Base-by-base conservation (phyloP, 2,888 invertebrate species). In the Aleiodes leptofemur region DNA sequence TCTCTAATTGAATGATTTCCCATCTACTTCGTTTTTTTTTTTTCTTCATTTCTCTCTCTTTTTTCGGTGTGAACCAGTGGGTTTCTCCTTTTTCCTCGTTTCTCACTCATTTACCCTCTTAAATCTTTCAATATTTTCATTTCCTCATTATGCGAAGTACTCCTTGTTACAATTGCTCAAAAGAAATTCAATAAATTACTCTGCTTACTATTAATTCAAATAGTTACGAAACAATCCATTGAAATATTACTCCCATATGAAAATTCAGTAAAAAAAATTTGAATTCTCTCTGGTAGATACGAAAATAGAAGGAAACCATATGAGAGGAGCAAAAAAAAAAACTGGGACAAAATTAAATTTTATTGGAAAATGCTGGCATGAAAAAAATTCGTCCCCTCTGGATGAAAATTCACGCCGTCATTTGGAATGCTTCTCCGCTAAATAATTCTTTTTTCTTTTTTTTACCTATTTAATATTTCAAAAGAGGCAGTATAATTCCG, bases 1-100 rank as follows among this genome's bases (percentile, higher is more conserved):
- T 75, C 80, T 84, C 83, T 85, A 85, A 85, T 85, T 85, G 85
- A 85, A 85, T 83, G 83, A 81, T 85, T 83, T 80, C 76, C 81
- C 81, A 80, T 79, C 75, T 76, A 53, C 70, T 48, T 70, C 64
- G 50, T 48, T 68, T 61, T 59, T 57, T 48, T 68, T 61, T 59
- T 57, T 9, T 11, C 8, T 9, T 8, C 4, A 11, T 43, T 5
- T 43, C 7, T 43, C 43, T 43, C 7, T 55, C 56, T 9, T 3
- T 66, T 55, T 61, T 43, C 11, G 7, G 43, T 43, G 43, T 43
- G 43, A 43, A 43, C 43, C 9, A 38, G 38, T 8, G 43, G 43
- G 43, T 43, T 43, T 43, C 43, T 61, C 48, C 34, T 75, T n/a
- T 59, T 53, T 69, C 69, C 59, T 69, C 53, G 66, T 56, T 74